Evolutionary conservation across 2,888 invertebrate species (phyloP).

Genomic region (Aelia acuminata): DNA sequence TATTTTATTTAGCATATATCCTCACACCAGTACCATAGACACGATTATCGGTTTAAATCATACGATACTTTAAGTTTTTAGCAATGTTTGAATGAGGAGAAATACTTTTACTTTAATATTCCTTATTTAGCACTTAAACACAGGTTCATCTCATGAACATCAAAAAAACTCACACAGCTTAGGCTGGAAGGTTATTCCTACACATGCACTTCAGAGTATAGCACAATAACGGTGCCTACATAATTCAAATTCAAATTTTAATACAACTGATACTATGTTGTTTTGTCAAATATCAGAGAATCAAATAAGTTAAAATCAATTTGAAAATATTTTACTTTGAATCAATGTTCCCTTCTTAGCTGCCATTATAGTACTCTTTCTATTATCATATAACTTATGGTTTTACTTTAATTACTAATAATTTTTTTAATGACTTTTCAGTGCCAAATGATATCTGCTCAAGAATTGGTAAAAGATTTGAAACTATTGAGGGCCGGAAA

Average conservation of each 20-base stretch:
- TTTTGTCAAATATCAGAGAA: background rate
- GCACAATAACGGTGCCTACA: no score
- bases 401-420: background rate
- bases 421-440: conserved; percentile 72
- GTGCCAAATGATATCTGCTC: conserved; percentile 86
- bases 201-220: background rate
- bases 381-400: background rate
- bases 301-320: background rate
- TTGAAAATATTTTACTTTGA: background rate
- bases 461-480: conserved; percentile 87
- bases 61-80: no score
- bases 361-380: background rate
- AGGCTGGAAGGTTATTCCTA: background rate
- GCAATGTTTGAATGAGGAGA: no score
- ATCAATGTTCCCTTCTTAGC: background rate
- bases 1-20: no score
- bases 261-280: background rate
- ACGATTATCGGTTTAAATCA: no score
- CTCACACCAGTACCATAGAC: no score
- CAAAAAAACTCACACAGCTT: background rate
- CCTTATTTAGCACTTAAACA: no score
- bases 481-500: conserved; percentile 79
- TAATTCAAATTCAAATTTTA: no score
- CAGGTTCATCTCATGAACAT: no score
- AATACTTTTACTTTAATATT: no score